phyloP scores from a whole-genome alignment of 2,888 invertebrate genomes.

The Phorcus lineatus region DNA sequence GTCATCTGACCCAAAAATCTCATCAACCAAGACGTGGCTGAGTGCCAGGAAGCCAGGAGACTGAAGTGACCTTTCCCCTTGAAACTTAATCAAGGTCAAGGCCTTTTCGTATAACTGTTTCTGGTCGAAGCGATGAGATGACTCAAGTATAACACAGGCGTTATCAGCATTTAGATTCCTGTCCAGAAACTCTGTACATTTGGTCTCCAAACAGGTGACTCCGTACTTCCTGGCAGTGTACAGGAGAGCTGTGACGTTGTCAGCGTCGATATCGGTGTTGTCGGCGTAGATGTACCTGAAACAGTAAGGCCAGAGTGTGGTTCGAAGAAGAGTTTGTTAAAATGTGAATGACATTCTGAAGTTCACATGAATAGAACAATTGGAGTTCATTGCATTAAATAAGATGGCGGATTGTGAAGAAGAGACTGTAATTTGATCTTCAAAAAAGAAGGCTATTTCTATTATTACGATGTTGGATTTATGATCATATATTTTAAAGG shows the following conservation, averaged over 20 bases:
- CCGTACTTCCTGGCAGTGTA: not conserved
- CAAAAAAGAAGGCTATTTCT: no score
- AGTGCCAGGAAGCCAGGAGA: not conserved
- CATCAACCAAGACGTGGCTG: not conserved
- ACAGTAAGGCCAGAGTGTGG: not conserved
- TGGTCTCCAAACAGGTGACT: not conserved
- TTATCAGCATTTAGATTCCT: not conserved
- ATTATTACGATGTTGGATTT: no score
- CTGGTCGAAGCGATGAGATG: not conserved
- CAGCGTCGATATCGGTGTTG: not conserved
- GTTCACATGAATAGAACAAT: no score
- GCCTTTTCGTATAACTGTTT: not conserved
- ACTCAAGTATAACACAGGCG: not conserved
- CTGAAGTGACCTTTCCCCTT: not conserved
- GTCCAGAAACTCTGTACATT: not conserved
- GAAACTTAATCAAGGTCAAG: not conserved
- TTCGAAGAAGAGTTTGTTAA: no score
- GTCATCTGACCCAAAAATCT: not conserved
- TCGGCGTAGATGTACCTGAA: not conserved
- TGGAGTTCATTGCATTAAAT: no score
- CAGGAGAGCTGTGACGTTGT: conserved; percentile 6
- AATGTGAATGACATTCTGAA: no score
- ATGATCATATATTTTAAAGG: no score
- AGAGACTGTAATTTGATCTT: no score
- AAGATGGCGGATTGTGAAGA: no score